Conservation (phyloP, 2,113 vertebrate species). For the Clarias batrachus region DNA sequence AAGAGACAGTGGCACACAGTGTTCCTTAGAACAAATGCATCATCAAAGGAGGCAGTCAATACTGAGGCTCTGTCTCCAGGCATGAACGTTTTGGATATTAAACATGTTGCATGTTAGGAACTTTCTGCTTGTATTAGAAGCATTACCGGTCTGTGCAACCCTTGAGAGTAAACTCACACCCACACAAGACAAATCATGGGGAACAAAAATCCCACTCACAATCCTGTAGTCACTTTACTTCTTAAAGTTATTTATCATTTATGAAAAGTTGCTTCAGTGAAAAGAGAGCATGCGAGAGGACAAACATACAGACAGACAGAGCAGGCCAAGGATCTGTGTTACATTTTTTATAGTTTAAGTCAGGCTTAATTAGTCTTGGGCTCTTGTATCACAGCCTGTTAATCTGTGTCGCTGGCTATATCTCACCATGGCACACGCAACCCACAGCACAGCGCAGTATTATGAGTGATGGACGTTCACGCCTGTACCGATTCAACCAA, state of each 20-base stretch:
- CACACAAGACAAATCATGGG: neutral
- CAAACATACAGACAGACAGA: constrained; percentile 10
- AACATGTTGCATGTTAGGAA: neutral
- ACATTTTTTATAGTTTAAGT: constrained; percentile 70
- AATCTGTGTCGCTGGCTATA: constrained; percentile 77
- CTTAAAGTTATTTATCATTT: constrained; percentile 33
- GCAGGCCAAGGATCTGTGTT: constrained; percentile 54
- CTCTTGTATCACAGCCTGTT: constrained; percentile 61
- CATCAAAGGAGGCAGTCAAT: neutral
- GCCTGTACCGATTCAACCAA: neutral
- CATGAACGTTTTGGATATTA: neutral
- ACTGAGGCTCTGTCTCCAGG: neutral
- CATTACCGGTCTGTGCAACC: neutral
- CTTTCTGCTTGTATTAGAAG: neutral
- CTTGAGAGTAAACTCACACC: neutral
- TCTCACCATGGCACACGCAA: constrained; percentile 66
- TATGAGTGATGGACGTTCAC: constrained; percentile 65
- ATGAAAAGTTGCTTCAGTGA: neutral
- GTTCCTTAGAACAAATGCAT: neutral
- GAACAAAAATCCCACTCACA: neutral
- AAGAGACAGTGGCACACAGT: neutral
- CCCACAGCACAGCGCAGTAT: constrained; percentile 67
- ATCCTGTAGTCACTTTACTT: neutral
- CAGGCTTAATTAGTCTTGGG: constrained; percentile 69
- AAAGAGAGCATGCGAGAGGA: neutral